Evolutionary conservation across 2,113 vertebrate genomes (phyloP), one percentile per base, ranked within the genome.

Genomic region (Pollachius pollachius): DNA sequence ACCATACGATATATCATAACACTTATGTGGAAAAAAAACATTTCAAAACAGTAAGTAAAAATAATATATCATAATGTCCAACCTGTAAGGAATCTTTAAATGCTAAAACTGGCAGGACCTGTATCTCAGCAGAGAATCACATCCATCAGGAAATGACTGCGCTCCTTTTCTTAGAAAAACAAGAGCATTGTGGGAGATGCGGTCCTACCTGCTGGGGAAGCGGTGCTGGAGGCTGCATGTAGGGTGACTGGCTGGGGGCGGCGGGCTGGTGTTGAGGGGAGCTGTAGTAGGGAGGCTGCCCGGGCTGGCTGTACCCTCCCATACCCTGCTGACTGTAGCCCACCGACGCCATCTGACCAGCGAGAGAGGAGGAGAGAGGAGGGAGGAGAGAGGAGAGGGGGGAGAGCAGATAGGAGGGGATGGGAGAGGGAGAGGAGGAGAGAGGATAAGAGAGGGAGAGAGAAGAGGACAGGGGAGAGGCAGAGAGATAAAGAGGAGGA

Each of bases 211-310:
- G 95, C 84, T 95, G 94, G 0, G 95, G 87, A 78, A 93, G 93
- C 71, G 95, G 94, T 83, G 30, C 41, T 1, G 94, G 90, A 81
- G 95, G 94, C 89, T 94, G 96, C 75, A 94, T 84, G 90, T 95
- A 95, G 0, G 93, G 90, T 77, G 95, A 94, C 61, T 95, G 93
- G 1, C 94, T 93, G 74, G 95, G 93, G 76, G 94, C 93, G 2
- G 93, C 92, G 1, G 95, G 91, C 90, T 92, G 94, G n/a, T 89
- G 89, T 77, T 94, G 93, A 15, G 95, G 93, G 67, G 95, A 93
- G 92, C 94, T 97, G 92, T 96, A 97, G 76, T 95, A 96, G 0
- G 95, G 91, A 74, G 95, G 94, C 87, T 96, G 95, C 80, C 94
- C 93, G 75, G 95, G 94, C 76, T 95, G 96, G 89, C 95, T 93